Base-by-base conservation (phyloP, 2,113 vertebrate species). In the Plecotus auritus region DNA sequence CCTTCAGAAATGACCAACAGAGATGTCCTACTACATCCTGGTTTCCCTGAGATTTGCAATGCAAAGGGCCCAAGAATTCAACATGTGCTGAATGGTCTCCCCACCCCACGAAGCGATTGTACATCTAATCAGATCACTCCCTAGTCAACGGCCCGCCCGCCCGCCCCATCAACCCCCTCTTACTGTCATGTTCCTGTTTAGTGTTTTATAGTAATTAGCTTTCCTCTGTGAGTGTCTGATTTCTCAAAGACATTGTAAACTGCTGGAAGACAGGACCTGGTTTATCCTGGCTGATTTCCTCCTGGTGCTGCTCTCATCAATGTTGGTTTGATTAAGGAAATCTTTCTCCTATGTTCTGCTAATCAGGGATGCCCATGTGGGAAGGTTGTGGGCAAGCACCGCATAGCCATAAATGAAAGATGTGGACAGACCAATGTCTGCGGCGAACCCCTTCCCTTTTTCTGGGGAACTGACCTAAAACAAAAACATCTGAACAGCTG, bases 391-490 rank as follows among this genome's bases (percentile, higher is more conserved):
- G 47, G 18, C 11, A 49, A 84, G 47, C 12, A n/a, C 32, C 1
- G 16, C 81, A 37, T 5, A 28, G 35, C 4, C 35, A 45, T 51
- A 84, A 42, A 80, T 32, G 61, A 72, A 95, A 73, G 56, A 91
- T 5, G 7, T 14, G 30, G 49, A 28, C 92, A 87, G 56, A 70
- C 73, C 16, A 59, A 23, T 30, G 66, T 83, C 76, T 91, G 45
- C 45, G 49, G 61, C 18, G 28, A 22, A 9, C 17, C 14, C 30
- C 18, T 77, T 11, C 47, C 16, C 17, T 86, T 80, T 77, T 66
- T 49, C 77, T 22, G 47, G 47, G 49, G 95, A 88, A 73, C 85
- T 73, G 67, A 85, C n/a, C 40, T 56, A 17, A 91, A 89, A 85
- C 14, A 88, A 84, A 88, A 94, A 28, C 40, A 86, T 85, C 56